Base-by-base conservation (phyloP, 2,797 vertebrate species). In the Ara ararauna region DNA sequence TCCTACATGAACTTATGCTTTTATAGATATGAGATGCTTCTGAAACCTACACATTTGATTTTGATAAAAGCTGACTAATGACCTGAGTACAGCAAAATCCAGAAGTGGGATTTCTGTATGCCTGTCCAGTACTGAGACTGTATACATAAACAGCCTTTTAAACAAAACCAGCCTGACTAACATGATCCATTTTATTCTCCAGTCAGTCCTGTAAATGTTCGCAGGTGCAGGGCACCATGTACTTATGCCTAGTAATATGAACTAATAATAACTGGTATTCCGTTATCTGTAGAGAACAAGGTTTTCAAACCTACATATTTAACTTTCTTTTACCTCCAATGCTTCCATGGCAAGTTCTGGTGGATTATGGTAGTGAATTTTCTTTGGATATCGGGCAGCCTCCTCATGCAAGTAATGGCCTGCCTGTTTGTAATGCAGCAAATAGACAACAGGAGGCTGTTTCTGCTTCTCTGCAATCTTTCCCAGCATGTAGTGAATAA, bases 301-400 rank as follows among this genome's bases (percentile, higher is more conserved):
- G 32, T 47, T 62, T 62, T 62, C 8, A 24, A 64, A 30, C 23
- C 40, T 3, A 66, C 0, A 0, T 11, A 29, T n/a, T 51, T 11
- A 40, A 53, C 26, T 34, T 44, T 3, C n/a, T 36, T 64, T 98
- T 98, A 99, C 99, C 99, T 99, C 99, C 94, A 99, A 93, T 3
- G 99, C 99, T 96, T 99, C 99, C 99, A 99, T 99, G 85, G 99
- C 99, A 93, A 99, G 98, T 87, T 99, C 99, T 3, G 99, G 99
- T 14, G 99, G 99, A 90, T 99, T 99, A 96, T 99, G 99, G 97
- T 99, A 99, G 97, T 99, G 99, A 95, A 99, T 99, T 98, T 99
- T 99, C 87, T 99, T 98, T 3, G 99, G 99, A 40, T 99, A 99
- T 36, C 99, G 98, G 85, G 99, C 99, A 10, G 99, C 99, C 97